Percentiles rank a stretch among this genome's conserved stretches.
phyloP scores from a whole-genome alignment of 2,888 invertebrate species.

The Cantharis rustica region DNA sequence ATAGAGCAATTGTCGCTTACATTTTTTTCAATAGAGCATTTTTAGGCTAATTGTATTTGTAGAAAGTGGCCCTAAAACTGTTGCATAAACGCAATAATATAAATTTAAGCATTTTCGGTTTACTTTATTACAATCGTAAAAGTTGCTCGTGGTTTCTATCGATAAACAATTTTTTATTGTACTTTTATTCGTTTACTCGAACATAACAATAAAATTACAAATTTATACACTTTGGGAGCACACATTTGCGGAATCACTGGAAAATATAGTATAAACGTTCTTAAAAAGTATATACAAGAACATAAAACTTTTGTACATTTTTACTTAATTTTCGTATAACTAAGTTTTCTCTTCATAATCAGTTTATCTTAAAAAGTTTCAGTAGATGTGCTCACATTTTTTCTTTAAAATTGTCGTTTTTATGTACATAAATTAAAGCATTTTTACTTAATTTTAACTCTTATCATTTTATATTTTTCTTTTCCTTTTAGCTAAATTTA shows the following conservation, averaged over 20 bases:
- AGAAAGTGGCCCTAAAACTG: slow-evolving; percentile 29
- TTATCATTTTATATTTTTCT: background rate
- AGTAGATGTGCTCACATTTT: slow-evolving; percentile 34
- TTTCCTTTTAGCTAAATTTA: background rate
- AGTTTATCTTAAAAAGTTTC: slow-evolving; percentile 41
- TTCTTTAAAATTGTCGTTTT: slow-evolving; percentile 19
- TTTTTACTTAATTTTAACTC: background rate
- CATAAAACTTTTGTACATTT: slow-evolving; percentile 48
- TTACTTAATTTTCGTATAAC: slow-evolving; percentile 50
- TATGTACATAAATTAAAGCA: slow-evolving; percentile 19
- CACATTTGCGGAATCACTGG: slow-evolving; percentile 26
- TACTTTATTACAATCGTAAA: background rate
- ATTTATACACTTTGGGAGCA: background rate
- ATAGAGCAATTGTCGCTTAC: slow-evolving; percentile 49
- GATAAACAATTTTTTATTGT: background rate
- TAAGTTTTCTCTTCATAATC: slow-evolving; percentile 48
- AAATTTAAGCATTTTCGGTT: background rate
- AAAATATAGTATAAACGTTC: slow-evolving; percentile 29
- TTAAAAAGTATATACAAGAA: slow-evolving; percentile 40
- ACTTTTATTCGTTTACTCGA: background rate
- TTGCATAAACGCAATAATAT: background rate
- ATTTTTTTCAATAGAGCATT: slow-evolving; percentile 46
- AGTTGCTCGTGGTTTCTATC: background rate
- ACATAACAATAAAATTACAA: background rate
- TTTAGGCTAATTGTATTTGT: slow-evolving; percentile 44